Percentiles rank a stretch among this genome's conserved stretches.
Conservation (phyloP, 1,140 invertebrate species). For the Octopus bimaculoides region DNA sequence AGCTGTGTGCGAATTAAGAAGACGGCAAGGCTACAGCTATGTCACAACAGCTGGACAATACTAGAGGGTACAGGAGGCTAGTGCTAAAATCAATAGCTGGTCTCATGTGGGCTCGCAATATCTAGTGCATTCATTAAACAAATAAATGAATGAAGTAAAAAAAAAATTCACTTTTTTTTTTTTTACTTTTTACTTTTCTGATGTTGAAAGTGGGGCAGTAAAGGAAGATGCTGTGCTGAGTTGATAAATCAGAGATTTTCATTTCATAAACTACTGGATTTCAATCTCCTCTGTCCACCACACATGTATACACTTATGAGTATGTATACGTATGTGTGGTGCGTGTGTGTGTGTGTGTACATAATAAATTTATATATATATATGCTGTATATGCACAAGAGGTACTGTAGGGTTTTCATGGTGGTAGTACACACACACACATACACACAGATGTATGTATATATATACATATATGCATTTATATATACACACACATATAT, state of each 20-base stretch:
- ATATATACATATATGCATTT: not conserved
- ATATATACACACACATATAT: not conserved
- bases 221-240: too few relatives aligned
- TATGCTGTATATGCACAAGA: not conserved
- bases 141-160: not conserved
- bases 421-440: not conserved
- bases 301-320: not conserved
- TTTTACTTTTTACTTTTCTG: too few relatives aligned
- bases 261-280: too few relatives aligned
- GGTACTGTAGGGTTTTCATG: too few relatives aligned
- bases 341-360: too few relatives aligned
- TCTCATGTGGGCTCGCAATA: constrained; percentile 7
- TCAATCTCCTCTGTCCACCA: not conserved
- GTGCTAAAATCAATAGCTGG: not conserved
- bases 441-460: not conserved
- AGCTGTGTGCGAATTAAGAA: not conserved
- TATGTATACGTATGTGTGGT: not conserved
- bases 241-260: too few relatives aligned
- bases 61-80: not conserved
- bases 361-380: too few relatives aligned
- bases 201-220: too few relatives aligned
- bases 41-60: not conserved
- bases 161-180: too few relatives aligned
- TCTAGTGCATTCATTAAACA: constrained; percentile 1
- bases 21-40: not conserved